Base-by-base conservation (phyloP, 2,113 vertebrate genomes). In the Formicarius rufipectus region DNA sequence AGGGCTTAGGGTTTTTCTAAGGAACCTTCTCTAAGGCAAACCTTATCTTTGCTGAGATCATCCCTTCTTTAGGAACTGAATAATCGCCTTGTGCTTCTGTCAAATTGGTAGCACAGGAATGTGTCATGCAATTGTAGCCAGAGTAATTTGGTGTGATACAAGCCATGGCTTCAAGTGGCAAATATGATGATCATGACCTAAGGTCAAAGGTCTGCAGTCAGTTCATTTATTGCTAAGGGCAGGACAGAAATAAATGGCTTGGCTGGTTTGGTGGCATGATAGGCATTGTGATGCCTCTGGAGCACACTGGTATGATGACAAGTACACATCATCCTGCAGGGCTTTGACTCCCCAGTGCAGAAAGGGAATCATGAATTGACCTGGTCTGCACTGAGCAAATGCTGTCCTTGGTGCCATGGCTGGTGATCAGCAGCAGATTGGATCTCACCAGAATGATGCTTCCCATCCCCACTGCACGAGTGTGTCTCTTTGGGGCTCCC, bases 11-110 rank as follows among this genome's bases (percentile, higher is more conserved):
- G 18, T 67, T 93, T 91, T 50, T 37, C 68, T 84, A 40, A 84
- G 83, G 47, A 97, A 87, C 66, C 66, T 91, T 89, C 84, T 93
- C 69, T 60, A 35, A 88, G 89, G 66, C 87, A 94, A 88, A 92
- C 64, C 9, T 93, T 97, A 92, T 94, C 92, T 89, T 84, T 87
- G 94, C 83, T 93, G 94, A 95, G 93, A 93, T 93, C 94, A 93
- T 95, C 89, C 86, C 73, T 81, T 88, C 90, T 93, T 89, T 92
- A 78, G 91, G 52, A 89, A 68, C 86, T 72, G 64, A 77, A 50
- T 87, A 95, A 95, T 93, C 52, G 6, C 64, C 60, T 83, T 72
- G 89, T 78, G 89, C 69, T 55, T 37, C 80, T 72, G 16, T 44
- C 64, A 52, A 16, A 19, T 23, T 10, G 18, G 52, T 31, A 9